Evolutionary conservation across 2,797 vertebrate species (phyloP).

Genomic region (Nothura maculosa): DNA sequence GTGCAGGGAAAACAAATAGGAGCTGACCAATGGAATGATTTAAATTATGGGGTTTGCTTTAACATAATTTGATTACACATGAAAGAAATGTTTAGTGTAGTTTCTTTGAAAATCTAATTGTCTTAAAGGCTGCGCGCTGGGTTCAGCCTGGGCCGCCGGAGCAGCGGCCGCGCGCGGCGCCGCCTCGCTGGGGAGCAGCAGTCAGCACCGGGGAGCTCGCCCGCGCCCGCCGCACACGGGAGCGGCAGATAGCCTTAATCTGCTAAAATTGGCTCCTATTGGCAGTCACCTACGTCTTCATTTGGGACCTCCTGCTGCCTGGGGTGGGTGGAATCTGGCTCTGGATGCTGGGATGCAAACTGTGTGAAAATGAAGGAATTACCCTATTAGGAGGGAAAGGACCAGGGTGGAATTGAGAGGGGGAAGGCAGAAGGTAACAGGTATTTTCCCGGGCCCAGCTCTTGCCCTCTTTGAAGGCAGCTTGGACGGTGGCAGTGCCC

Average conservation of each 20-base stretch:
- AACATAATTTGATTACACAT: constrained; percentile 77
- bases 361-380: background rate
- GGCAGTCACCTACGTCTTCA: constrained; percentile 17
- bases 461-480: background rate
- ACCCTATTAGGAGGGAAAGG: background rate
- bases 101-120: constrained; percentile 68
- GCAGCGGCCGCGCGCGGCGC: background rate
- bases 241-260: background rate
- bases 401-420: background rate
- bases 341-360: background rate
- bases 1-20: constrained; percentile 83
- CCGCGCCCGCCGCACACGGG: background rate
- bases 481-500: background rate
- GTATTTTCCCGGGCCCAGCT: background rate
- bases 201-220: background rate
- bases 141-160: constrained; percentile 1
- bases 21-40: constrained; percentile 77
- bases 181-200: background rate
- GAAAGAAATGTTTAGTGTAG: constrained; percentile 70
- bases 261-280: background rate
- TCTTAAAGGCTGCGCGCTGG: constrained; percentile 52
- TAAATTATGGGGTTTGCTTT: constrained; percentile 68
- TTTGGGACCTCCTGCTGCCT: background rate
- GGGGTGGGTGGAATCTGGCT: background rate
- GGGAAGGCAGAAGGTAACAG: background rate